These are phyloP conservation scores for Neoscelio sp. DNA, from an alignment of 2,888 invertebrate genomes.

Conservation along the genomic window DNA sequence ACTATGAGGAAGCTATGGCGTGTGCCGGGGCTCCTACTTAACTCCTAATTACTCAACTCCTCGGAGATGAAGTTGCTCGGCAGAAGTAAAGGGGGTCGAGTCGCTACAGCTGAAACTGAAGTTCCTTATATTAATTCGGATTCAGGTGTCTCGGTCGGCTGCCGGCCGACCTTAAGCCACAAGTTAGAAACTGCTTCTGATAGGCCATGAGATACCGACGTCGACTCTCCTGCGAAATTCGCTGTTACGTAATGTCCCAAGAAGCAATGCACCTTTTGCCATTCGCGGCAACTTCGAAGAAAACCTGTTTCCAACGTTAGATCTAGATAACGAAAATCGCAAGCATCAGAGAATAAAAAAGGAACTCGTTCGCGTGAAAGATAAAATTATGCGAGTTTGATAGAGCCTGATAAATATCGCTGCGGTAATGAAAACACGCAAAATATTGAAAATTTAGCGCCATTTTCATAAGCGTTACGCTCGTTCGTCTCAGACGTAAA, in stretches of 20 bases:
- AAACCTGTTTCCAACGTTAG: constrained; percentile 31
- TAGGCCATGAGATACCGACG: constrained; percentile 71
- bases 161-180: constrained; percentile 50
- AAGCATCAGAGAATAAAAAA: not conserved
- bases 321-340: constrained; percentile 30
- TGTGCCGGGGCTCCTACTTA: constrained; percentile 73
- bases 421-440: constrained; percentile 20
- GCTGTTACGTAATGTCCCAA: constrained; percentile 56
- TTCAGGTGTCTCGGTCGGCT: constrained; percentile 73
- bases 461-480: constrained; percentile 44
- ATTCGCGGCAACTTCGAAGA: constrained; percentile 2
- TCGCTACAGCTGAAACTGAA: constrained; percentile 71
- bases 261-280: constrained; percentile 20
- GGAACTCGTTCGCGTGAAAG: not conserved
- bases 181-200: constrained; percentile 75
- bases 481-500: constrained; percentile 1
- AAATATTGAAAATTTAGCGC: constrained; percentile 42
- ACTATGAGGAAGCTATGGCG: constrained; percentile 70
- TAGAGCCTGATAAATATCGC: constrained; percentile 27
- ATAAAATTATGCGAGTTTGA: constrained; percentile 26
- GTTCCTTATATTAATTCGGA: constrained; percentile 73
- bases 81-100: constrained; percentile 56
- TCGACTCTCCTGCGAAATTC: constrained; percentile 55
- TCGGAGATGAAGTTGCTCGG: constrained; percentile 73
- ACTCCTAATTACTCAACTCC: constrained; percentile 77